Evolutionary conservation across 2,888 invertebrate species (phyloP).

Genomic region (Malthinus flaveolus): DNA sequence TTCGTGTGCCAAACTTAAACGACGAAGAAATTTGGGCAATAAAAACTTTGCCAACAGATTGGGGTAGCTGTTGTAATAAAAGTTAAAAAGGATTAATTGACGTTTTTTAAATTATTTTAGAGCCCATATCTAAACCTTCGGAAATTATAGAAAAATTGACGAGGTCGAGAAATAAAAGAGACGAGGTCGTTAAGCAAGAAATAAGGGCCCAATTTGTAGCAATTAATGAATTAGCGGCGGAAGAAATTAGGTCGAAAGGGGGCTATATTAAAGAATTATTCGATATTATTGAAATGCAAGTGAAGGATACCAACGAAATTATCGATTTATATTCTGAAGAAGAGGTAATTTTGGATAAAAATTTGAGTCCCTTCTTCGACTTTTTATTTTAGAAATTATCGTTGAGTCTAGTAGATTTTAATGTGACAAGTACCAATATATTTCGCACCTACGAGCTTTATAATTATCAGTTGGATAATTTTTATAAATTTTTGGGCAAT

Average conservation of each 20-base stretch:
- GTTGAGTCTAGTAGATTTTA: neutral
- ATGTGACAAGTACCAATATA: neutral
- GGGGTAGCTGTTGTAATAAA: constrained; percentile 28
- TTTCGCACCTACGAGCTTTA: neutral
- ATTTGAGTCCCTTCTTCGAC: neutral
- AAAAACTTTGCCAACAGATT: constrained; percentile 32
- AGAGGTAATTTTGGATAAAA: neutral
- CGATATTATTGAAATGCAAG: constrained; percentile 11
- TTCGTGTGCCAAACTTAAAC: constrained; percentile 2
- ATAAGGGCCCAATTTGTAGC: constrained; percentile 31
- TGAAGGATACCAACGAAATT: constrained; percentile 1
- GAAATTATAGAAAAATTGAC: constrained; percentile 21
- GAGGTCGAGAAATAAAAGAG: constrained; percentile 31
- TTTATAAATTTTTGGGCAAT: constrained; percentile 31
- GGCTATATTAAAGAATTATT: constrained; percentile 27
- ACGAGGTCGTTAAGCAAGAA: constrained; percentile 31
- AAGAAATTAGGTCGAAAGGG: constrained; percentile 33
- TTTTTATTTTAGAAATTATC: neutral
- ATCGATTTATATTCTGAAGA: neutral
- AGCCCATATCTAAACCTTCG: constrained; percentile 11
- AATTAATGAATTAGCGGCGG: constrained; percentile 37
- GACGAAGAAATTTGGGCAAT: constrained; percentile 32
- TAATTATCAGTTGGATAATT: constrained; percentile 31
- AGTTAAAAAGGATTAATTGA: neutral
- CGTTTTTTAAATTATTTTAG: neutral